Conservation (phyloP, 2,113 vertebrate species). For the Callorhinus ursinus region DNA sequence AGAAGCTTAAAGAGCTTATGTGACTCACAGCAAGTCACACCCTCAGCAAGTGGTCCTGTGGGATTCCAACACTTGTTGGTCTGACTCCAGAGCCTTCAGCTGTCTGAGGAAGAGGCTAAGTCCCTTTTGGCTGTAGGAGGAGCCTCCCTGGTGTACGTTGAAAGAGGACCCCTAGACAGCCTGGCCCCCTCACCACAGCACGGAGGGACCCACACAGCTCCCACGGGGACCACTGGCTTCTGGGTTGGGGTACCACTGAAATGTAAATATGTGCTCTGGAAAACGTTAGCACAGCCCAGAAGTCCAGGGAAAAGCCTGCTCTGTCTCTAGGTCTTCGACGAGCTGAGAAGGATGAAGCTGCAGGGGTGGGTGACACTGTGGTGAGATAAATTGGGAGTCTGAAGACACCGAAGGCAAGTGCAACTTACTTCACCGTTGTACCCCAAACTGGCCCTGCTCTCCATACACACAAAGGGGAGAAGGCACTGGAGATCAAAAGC, state of each 20-base stretch:
- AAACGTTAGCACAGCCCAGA: neutral
- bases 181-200: neutral
- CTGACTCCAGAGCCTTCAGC: neutral
- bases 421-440: neutral
- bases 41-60: neutral
- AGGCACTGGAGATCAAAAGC: neutral
- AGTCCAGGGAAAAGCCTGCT: neutral
- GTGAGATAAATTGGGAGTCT: neutral
- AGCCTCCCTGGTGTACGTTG: neutral
- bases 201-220: neutral
- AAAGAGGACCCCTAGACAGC: neutral
- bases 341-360: neutral
- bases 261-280: slow-evolving; percentile 37
- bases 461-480: neutral
- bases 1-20: neutral
- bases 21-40: slow-evolving; percentile 29
- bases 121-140: neutral
- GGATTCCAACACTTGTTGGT: neutral
- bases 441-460: neutral
- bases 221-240: neutral
- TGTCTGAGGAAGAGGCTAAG: neutral
- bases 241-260: neutral
- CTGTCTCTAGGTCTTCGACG: neutral
- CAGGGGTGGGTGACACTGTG: neutral
- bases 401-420: neutral